phyloP scores from a whole-genome alignment of 2,888 invertebrate species.

The Rhopalosiphum nymphaeae region DNA sequence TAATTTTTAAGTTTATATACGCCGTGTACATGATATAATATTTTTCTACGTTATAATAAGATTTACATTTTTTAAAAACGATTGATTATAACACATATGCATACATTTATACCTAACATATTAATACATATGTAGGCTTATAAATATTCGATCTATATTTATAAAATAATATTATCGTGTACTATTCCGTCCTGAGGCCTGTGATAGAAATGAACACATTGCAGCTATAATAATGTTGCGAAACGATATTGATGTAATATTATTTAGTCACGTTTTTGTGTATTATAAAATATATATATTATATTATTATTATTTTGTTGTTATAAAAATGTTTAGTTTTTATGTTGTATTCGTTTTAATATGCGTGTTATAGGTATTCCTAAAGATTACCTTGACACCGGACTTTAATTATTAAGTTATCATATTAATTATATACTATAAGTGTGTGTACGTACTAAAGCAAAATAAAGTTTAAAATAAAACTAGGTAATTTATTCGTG shows the following conservation, averaged over 20 bases:
- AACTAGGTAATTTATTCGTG: conserved; percentile 55
- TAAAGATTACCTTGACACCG: conserved; percentile 52
- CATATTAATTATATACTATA: not conserved
- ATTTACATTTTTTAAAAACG: conserved; percentile 4
- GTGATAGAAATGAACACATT: conserved; percentile 58
- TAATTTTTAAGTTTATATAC: not conserved
- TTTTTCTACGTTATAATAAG: conserved; percentile 13
- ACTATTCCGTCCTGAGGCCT: conserved; percentile 59
- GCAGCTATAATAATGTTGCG: conserved; percentile 1
- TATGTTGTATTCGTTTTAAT: conserved; percentile 32
- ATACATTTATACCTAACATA: not conserved
- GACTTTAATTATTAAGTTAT: conserved; percentile 43
- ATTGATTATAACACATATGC: not conserved
- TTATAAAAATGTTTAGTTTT: conserved; percentile 37
- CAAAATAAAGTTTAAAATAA: conserved; percentile 14
- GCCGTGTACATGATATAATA: not conserved
- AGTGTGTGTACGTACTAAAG: not conserved
- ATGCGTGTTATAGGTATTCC: conserved; percentile 52
- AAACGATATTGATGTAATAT: conserved; percentile 27
- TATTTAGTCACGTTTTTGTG: conserved; percentile 15
- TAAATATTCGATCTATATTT: conserved; percentile 1
- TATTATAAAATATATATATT: not conserved
- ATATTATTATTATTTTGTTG: conserved; percentile 25
- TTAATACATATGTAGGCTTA: not conserved
- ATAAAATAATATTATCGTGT: conserved; percentile 31